These are phyloP conservation scores for Hypocryptadius cinnamomeus DNA, from an alignment of 2,113 vertebrate species.

Conservation along the genomic window DNA sequence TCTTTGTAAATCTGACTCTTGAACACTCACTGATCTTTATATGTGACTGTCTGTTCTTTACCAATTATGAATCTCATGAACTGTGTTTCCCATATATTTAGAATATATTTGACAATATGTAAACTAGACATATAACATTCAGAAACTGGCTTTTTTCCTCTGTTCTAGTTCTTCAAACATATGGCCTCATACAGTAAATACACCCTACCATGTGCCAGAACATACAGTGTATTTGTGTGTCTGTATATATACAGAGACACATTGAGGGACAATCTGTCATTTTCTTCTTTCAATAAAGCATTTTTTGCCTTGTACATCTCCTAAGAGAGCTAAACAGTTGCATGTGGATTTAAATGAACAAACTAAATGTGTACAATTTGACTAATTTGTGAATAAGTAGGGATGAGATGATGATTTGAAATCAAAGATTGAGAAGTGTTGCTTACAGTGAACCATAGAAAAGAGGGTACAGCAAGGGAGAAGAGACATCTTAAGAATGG, in stretches of 20 bases:
- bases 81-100: constrained; percentile 51
- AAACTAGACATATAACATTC: constrained; percentile 59
- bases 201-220: constrained; percentile 68
- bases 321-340: constrained; percentile 26
- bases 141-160: constrained; percentile 62
- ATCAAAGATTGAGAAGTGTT: not conserved
- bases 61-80: constrained; percentile 25
- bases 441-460: not conserved
- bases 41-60: not conserved
- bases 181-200: constrained; percentile 66
- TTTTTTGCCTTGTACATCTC: constrained; percentile 45
- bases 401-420: not conserved
- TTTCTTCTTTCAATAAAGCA: constrained; percentile 46
- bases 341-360: constrained; percentile 44
- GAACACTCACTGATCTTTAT: not conserved
- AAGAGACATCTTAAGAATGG: not conserved
- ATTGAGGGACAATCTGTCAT: constrained; percentile 67
- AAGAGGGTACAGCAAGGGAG: not conserved
- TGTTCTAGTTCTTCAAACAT: constrained; percentile 65
- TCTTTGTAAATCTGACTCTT: not conserved
- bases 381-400: constrained; percentile 17
- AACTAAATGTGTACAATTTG: constrained; percentile 14
- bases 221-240: constrained; percentile 61
- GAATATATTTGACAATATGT: constrained; percentile 61
- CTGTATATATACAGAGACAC: constrained; percentile 33